Conservation (phyloP, 2,113 vertebrate species). For the Apaloderma vittatum region DNA sequence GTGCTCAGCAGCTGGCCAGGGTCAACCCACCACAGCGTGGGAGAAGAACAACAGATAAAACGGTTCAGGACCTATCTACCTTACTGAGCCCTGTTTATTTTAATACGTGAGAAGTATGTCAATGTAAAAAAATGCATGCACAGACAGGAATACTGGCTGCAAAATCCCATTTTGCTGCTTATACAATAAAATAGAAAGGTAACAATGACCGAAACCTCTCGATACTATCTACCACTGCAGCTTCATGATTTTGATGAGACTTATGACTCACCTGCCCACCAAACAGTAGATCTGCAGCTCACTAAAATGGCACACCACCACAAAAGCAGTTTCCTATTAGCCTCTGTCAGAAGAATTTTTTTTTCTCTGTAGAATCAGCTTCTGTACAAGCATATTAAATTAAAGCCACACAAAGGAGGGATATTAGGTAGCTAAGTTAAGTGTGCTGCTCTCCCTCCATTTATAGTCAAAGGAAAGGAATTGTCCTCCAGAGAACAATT, state of each 20-base stretch:
- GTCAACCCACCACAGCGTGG: background rate
- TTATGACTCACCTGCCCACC: background rate
- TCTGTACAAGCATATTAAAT: conserved; percentile 3
- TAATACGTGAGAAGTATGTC: background rate
- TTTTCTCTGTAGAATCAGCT: background rate
- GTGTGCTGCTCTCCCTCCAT: background rate
- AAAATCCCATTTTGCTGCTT: background rate
- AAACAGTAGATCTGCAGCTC: background rate
- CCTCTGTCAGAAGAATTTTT: background rate
- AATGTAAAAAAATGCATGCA: background rate
- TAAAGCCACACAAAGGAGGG: background rate
- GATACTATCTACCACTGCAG: background rate
- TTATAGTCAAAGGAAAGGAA: conserved; percentile 7
- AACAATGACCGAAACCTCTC: background rate
- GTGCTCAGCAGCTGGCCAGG: background rate
- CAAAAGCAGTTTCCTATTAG: conserved; percentile 21
- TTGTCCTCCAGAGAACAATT: conserved; percentile 14
- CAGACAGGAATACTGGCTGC: background rate
- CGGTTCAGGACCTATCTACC: background rate
- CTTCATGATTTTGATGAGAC: background rate
- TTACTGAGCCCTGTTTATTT: background rate
- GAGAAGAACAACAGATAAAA: background rate
- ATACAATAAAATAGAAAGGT: background rate
- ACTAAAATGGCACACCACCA: background rate
- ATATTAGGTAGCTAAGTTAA: background rate